Evolutionary conservation across 1,140 invertebrate species (phyloP), one percentile per base, ranked within the genome.

Genomic region (Spodoptera frugiperda): DNA sequence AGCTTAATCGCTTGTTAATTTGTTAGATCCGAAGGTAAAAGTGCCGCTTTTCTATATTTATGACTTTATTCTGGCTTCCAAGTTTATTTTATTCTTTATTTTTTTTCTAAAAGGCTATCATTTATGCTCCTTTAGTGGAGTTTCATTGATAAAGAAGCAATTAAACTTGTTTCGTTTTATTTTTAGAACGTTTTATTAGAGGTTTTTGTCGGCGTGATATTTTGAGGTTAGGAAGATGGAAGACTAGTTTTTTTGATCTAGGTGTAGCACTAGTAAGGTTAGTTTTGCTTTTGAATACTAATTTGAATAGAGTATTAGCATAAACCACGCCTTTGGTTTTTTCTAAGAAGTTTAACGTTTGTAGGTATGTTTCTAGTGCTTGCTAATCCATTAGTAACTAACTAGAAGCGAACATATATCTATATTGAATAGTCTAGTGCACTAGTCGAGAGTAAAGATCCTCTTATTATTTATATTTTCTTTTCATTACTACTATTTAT

Each of bases 1-100:
- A 93, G 91, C 91, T 88, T 91, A 93, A 92, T 93, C 90, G 86
- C 67, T 84, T 88, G 89, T 93, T 93, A 93, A 93, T 93, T 93
- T 93, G 91, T 93, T 91, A 91, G 82, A 89, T 78, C 76, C 76
- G 83, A 87, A 83, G 83, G 81, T 81, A 89, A 93, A 92, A 87
- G 89, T 79, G 84, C 91, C 90, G 91, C 89, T 84, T 82, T 67
- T 57, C 49, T 82, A 70, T 85, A 92, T 93, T 93, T 92, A 93
- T 92, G 80, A 85, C 91, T 93, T 92, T 82, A 93, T 93, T 86
- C 86, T 84, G 78, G 84, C 53, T 65, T 80, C 79, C 81, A 78
- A 80, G 80, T 84, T 80, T 82, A 78, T 80, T 84, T 82, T 79
- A 65, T 68, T 70, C 70, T 65, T 67, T 71, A 25, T 75, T 75